phyloP scores from a whole-genome alignment of 2,113 vertebrate genomes.

The Nesoenas mayeri region DNA sequence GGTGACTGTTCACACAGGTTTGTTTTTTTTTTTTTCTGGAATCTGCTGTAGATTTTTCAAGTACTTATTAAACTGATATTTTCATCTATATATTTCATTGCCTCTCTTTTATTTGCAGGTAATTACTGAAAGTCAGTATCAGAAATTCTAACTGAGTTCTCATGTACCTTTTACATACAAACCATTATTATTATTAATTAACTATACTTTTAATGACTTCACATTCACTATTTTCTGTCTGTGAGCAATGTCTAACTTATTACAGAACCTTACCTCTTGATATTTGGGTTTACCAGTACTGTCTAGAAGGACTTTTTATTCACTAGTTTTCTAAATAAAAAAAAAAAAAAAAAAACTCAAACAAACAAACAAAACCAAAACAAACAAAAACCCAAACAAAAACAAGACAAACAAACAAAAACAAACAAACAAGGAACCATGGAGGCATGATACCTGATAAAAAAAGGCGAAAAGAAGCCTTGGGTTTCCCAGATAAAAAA shows the following conservation, averaged over 20 bases:
- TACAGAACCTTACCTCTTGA: background rate
- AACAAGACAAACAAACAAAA: no score
- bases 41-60: background rate
- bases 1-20: background rate
- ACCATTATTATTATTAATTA: background rate
- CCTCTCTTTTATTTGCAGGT: background rate
- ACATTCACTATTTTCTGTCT: background rate
- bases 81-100: background rate
- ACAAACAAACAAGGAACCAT: background rate
- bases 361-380: no score
- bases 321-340: background rate
- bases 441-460: background rate
- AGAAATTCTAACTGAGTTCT: background rate
- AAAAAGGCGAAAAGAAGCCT: background rate
- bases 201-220: background rate
- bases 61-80: background rate
- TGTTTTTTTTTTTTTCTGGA: background rate
- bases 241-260: background rate
- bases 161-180: background rate
- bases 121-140: background rate
- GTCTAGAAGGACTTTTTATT: background rate
- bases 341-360: no score
- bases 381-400: no score
- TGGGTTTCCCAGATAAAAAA: background rate
- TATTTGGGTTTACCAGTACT: background rate